phyloP scores from a whole-genome alignment of 2,888 invertebrate species.

The Dasysyrphus tricinctus region DNA sequence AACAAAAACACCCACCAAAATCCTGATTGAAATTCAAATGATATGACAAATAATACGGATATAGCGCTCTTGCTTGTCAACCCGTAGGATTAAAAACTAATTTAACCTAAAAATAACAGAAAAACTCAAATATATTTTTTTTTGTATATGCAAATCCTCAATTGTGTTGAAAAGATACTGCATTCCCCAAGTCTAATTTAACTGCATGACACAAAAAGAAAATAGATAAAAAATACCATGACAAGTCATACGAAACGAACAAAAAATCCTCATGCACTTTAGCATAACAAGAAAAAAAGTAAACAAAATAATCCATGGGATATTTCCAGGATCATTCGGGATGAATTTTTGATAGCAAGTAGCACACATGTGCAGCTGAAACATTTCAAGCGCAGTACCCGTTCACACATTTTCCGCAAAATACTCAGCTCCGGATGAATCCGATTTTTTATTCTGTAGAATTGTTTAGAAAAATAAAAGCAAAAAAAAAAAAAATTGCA shows the following conservation, averaged over 20 bases:
- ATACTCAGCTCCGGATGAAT: slow-evolving; percentile 12
- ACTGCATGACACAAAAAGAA: slow-evolving; percentile 23
- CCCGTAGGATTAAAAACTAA: slow-evolving; percentile 38
- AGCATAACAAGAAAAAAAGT: background rate
- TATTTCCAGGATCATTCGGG: slow-evolving; percentile 31
- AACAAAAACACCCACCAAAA: background rate
- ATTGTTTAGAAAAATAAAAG: background rate
- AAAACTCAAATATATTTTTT: background rate
- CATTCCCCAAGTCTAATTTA: slow-evolving; percentile 38
- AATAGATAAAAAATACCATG: slow-evolving; percentile 1
- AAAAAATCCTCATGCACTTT: slow-evolving; percentile 15
- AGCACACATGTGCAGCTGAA: background rate
- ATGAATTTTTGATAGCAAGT: slow-evolving; percentile 29
- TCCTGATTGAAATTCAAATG: background rate
- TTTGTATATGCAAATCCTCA: slow-evolving; percentile 4
- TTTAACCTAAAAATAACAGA: slow-evolving; percentile 26
- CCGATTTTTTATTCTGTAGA: background rate
- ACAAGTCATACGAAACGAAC: background rate
- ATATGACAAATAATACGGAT: slow-evolving; percentile 6
- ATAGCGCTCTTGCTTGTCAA: background rate
- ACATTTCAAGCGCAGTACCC: slow-evolving; percentile 6
- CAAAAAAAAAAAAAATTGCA: background rate
- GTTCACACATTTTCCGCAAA: slow-evolving; percentile 12
- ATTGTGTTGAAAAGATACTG: slow-evolving; percentile 23
- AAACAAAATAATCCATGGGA: slow-evolving; percentile 34